Evolutionary conservation across 1,140 invertebrate genomes (phyloP), one percentile per base, ranked within the genome.

Genomic region (Leguminivora glycinivorella): DNA sequence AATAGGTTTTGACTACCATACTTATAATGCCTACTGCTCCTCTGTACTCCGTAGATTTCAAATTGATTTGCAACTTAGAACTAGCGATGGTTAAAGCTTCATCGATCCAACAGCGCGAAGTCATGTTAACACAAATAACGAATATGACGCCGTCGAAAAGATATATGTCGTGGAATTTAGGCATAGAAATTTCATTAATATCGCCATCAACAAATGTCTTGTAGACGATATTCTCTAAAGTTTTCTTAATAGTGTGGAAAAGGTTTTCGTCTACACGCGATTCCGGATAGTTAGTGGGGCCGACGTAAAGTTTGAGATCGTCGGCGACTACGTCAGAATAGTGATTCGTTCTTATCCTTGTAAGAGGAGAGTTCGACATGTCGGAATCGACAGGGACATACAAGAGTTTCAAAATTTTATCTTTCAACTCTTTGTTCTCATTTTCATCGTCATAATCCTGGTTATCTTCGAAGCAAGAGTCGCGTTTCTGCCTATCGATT

Each of bases 141-240:
- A 91, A 91, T n/a, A 91, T 85, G 0, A 89, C 86, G 17, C 89
- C 89, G 40, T 91, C 89, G 31, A 87, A 89, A 47, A 89, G 68
- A 58, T 91, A 89, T 26, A 89, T 81, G 40, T 91, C 89, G 56
- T 89, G 83, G 10, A 89, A 80, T 72, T 79, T 85, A 0, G 87
- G 89, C 40, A 84, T 77, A 0, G 66, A 67, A 0, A 75, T 69
- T 17, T 79, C 75, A 5, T 60, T 66, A 5, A 75, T 9, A 5
- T 70, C 73, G 2, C 73, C 73, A 24, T 74, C 74, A 4, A 74
- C 76, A 7, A 79, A 63, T 6, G 66, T 72, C 10, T 84, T 77
- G 17, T 80, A 72, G 2, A 88, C 78, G n/a, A 85, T 71, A 14
- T 73, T 70, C 60, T 90, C 85, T 1, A 89, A 71, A 9, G 79